Evolutionary conservation across 1,140 invertebrate genomes (phyloP), one percentile per base, ranked within the genome.

Genomic region (Drosophila pectinifera): DNA sequence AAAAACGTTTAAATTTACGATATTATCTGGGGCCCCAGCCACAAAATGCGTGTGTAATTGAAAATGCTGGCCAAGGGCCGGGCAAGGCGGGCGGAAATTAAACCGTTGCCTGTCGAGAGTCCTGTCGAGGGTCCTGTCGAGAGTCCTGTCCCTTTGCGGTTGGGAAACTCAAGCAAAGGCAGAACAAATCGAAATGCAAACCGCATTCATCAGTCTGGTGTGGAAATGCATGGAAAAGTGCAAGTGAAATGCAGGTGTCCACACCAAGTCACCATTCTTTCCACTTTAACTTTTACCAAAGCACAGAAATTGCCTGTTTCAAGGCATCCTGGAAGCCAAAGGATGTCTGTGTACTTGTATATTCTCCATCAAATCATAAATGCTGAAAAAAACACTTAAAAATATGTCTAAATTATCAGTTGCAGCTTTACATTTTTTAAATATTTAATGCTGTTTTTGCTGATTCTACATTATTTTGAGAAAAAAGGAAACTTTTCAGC

Each of bases 1-100:
- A 69, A 58, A 69, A 57, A 34, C 64, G 45, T 73, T 70, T 70
- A 73, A 73, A 70, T 70, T 70, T 70, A 70, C 67, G 67, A 48
- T 67, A 68, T 43, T 75, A 48, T 58, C 38, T 43, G 42, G 42
- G 28, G 2, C 10, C 49, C 38, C 57, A 57, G 20, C 28, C 24
- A 16, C 54, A 24, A 36, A 26, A 20, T 22, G 34, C 24, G 22
- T 67, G 63, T 68, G 55, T 68, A 77, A 73, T 85, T 84, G 82
- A 73, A 84, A 65, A 75, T 57, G 53, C 54, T 26, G 18, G 31
- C 18, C 34, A 53, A 22, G 8, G 49, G 13, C 49, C 34, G 34
- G 26, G n/a, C 46, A 13, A 31, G 34, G 34, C 34, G 18, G 34
- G 34, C 61, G 73, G 49, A 76, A 84, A 56, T 76, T 62, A 62